A percentile compares a stretch with the other conserved stretches of the same genome.
These are phyloP conservation scores for Sycophila sp. DNA, from an alignment of 1,140 invertebrate genomes.

Conservation along the genomic window DNA sequence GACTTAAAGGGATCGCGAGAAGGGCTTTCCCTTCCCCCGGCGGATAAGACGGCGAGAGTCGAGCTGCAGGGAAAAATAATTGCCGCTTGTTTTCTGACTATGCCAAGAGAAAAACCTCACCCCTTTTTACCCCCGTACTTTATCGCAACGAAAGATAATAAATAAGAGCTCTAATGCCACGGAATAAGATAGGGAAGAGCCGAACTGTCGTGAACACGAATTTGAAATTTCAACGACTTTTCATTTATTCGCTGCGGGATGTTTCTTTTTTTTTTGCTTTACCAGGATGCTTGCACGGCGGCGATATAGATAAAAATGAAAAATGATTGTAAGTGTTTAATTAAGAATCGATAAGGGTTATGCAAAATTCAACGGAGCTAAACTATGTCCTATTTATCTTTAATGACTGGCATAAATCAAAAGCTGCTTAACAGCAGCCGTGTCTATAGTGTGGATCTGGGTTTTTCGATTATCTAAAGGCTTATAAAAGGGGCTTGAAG, in stretches of 20 bases:
- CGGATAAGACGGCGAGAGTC: no score
- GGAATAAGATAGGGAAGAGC: conserved; percentile 55
- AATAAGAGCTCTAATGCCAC: conserved; percentile 65
- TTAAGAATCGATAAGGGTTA: conserved; percentile 16
- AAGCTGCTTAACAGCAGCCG: conserved; percentile 33
- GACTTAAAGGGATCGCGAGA: conserved; percentile 11
- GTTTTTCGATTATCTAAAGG: conserved; percentile 39
- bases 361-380: conserved; percentile 25
- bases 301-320: conserved; percentile 34
- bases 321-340: neutral
- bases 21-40: neutral
- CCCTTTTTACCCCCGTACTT: conserved; percentile 44
- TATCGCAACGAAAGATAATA: conserved; percentile 63
- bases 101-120: no score
- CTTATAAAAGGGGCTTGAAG: conserved; percentile 41
- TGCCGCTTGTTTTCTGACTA: conserved; percentile 60
- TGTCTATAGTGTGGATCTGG: conserved; percentile 28
- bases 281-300: conserved; percentile 5
- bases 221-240: conserved; percentile 8
- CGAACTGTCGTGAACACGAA: conserved; percentile 36
- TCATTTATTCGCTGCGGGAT: neutral
- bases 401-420: conserved; percentile 39
- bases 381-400: conserved; percentile 40
- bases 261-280: neutral
- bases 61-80: conserved; percentile 60